A percentile compares a stretch with the other conserved stretches of the same genome.
Conservation (phyloP, 2,113 vertebrate species). For the Phaetusa simplex region DNA sequence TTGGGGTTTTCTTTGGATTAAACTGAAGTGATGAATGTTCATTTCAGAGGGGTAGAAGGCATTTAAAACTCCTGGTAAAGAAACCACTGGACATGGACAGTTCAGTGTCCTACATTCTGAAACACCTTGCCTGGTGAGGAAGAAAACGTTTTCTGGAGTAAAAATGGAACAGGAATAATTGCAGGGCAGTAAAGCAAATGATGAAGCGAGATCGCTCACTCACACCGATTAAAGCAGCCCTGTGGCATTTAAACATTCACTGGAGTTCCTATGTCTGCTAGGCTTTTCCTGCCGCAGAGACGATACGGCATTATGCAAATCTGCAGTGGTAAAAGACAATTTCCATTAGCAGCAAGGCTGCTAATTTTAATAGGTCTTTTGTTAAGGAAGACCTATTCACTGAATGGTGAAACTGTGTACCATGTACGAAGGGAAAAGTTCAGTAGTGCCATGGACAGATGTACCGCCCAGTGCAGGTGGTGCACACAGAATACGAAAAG, state of each 20-base stretch:
- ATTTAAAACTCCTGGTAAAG: not conserved
- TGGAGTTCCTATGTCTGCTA: not conserved
- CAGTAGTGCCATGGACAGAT: not conserved
- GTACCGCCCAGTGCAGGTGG: not conserved
- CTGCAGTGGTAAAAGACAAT: not conserved
- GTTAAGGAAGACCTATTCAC: not conserved
- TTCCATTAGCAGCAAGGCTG: not conserved
- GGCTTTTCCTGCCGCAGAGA: not conserved
- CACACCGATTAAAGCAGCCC: not conserved
- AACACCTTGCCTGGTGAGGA: not conserved
- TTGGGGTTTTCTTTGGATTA: not conserved
- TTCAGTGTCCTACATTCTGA: not conserved
- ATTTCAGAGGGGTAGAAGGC: not conserved
- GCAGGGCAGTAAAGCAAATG: not conserved
- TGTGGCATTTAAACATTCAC: not conserved
- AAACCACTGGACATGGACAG: not conserved
- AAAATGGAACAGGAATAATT: not conserved
- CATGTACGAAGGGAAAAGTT: not conserved
- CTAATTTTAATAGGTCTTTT: not conserved
- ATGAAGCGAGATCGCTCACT: not conserved
- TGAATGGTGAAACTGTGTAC: not conserved
- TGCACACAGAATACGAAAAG: conserved; percentile 36
- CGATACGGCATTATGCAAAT: conserved; percentile 3
- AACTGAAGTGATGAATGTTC: not conserved
- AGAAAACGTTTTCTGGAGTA: not conserved